Base-by-base conservation (phyloP, 2,797 vertebrate genomes). In the Thripadectes ignobilis region DNA sequence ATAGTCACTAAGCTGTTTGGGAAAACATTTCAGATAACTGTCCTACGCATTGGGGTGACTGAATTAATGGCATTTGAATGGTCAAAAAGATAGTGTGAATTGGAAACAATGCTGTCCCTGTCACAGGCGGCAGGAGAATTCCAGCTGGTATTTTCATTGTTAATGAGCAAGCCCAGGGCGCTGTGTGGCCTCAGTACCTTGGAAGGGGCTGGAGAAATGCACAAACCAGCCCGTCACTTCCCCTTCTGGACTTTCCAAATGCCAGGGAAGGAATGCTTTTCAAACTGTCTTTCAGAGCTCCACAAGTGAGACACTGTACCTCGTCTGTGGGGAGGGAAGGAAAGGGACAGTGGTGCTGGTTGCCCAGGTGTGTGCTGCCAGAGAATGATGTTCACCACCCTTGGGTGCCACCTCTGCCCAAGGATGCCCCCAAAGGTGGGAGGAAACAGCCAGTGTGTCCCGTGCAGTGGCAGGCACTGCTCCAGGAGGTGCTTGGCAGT, bases 11-110 rank as follows among this genome's bases (percentile, higher is more conserved):
- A 96, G 97, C 97, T 97, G 97, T 98, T 98, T 97, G 97, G 96
- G 98, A 98, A 98, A 98, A 98, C 97, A 98, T 98, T 98, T 98
- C 97, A 98, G 98, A 98, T 98, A 98, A 97, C 96, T 98, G 98
- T 98, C 99, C 99, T 98, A 99, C 98, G 98, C 98, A 98, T 95
- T 96, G 98, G 96, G 97, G 98, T 96, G 97, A 98, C 97, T 98
- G 98, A 99, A 98, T 98, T 98, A 98, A 94, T 98, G 98, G 98
- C 98, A 98, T 99, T 99, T 98, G 98, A 97, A 98, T 97, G 97
- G 98, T 98, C 97, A 97, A 97, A 97, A 97, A 98, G 98, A 98
- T 97, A 98, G 98, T 98, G 97, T 98, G 98, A 95, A 97, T 90
- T 45, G 95, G 95, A 97, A 98, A 99, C 99, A 99, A 99, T 98